These are phyloP conservation scores for Cylloceria caligata DNA, from an alignment of 2,888 invertebrate species.

Conservation along the genomic window DNA sequence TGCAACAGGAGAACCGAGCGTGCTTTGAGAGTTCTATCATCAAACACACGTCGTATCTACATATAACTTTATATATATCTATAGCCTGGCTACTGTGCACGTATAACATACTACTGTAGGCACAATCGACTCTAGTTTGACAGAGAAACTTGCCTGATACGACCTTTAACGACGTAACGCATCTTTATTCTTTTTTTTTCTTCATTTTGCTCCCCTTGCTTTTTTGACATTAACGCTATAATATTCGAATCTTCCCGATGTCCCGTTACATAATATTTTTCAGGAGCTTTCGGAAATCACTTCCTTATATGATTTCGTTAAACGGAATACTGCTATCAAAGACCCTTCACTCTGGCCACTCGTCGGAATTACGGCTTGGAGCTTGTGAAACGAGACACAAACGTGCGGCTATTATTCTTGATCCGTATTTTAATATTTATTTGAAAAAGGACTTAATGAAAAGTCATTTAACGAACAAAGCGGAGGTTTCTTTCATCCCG, in stretches of 20 bases:
- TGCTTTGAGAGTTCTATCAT: constrained; percentile 72
- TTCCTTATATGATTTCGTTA: not conserved
- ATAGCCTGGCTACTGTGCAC: constrained; percentile 11
- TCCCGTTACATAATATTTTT: not conserved
- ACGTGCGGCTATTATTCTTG: not conserved
- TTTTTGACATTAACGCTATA: not conserved
- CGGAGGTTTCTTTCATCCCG: constrained; percentile 35
- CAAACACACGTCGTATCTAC: constrained; percentile 58
- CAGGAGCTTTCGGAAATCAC: not conserved
- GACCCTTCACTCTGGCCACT: not conserved
- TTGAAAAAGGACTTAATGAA: not conserved
- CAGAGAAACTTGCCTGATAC: too few relatives aligned
- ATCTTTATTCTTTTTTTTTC: not conserved
- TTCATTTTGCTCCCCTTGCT: not conserved
- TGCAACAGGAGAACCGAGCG: constrained; percentile 67
- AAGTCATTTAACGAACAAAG: not conserved
- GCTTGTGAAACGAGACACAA: too few relatives aligned
- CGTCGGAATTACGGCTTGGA: not conserved
- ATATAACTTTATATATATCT: too few relatives aligned
- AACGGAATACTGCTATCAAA: not conserved
- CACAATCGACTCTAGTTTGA: constrained; percentile 5
- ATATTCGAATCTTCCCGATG: not conserved
- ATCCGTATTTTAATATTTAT: constrained; percentile 11
- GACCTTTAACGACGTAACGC: constrained; percentile 19
- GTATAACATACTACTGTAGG: not conserved